These are phyloP conservation scores for Dendroctonus ponderosae DNA, from an alignment of 1,140 invertebrate species.

Conservation along the genomic window DNA sequence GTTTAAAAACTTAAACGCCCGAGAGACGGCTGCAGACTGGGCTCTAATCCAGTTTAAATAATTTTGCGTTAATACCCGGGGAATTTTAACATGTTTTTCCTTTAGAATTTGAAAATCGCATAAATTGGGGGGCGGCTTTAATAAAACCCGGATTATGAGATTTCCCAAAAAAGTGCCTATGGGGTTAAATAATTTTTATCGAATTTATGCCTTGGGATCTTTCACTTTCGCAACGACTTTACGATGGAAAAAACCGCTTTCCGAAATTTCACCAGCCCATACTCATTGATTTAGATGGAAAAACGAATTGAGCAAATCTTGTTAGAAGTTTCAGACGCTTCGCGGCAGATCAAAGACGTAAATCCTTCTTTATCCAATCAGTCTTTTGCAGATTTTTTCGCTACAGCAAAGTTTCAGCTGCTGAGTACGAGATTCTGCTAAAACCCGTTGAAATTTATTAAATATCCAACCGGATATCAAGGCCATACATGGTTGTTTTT, in stretches of 20 bases:
- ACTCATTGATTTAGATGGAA: not conserved
- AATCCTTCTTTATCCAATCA: conserved; percentile 20
- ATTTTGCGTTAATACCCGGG: conserved; percentile 17
- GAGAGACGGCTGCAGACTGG: conserved; percentile 11
- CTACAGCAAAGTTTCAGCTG: no score
- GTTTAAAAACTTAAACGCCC: conserved; percentile 26
- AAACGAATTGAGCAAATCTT: conserved; percentile 16
- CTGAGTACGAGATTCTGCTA: no score
- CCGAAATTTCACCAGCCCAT: no score
- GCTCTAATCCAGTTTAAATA: conserved; percentile 23
- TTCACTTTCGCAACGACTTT: no score
- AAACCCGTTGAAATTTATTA: no score
- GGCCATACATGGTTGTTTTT: no score
- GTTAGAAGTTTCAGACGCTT: conserved; percentile 13
- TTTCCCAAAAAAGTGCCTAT: not conserved
- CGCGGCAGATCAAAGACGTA: conserved; percentile 6
- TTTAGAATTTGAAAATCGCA: no score
- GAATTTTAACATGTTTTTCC: conserved; percentile 13
- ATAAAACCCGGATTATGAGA: conserved; percentile 7
- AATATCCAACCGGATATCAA: no score
- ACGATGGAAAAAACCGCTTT: no score
- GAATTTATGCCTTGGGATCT: not conserved
- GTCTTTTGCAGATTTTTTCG: conserved; percentile 7
- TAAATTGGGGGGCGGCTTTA: no score
- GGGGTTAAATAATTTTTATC: no score